Base-by-base conservation (phyloP, 2,888 invertebrate genomes). In the Pachliopta kotzebuea region DNA sequence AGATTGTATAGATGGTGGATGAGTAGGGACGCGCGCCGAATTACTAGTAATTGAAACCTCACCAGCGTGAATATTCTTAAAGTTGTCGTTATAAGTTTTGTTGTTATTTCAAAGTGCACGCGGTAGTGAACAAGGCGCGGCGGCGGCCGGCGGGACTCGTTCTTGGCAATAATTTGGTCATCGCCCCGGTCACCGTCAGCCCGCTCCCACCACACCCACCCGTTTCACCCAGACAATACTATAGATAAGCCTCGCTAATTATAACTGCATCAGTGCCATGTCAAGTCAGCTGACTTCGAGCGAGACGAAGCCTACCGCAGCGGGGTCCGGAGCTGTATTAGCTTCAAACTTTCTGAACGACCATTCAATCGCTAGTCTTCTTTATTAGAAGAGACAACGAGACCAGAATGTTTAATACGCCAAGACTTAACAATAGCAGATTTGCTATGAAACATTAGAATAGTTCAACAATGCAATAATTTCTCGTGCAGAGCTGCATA, bases 131-230 rank as follows among this genome's bases (percentile, higher is more conserved):
- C 74, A 76, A 77, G 74, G 74, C 64, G 76, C 72, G 72, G 70
- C 72, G 71, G 73, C 66, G 68, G 71, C 74, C 78, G 78, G 67
- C 78, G 84, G 82, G 84, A 84, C 85, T 80, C 78, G 86, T 84
- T 88, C 85, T 84, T 79, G 77, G 81, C 84, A 84, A 87, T 89
- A 86, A 86, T 82, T 85, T 88, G 89, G 89, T 86, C 88, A 89
- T 84, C 85, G 88, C 84, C 84, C 86, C 79, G 50, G 45, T 42
- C 58, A 50, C 23, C n/a, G 62, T 26, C 57, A 42, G 24, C 42
- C 57, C 53, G 50, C 37, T 42, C 53, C n/a, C 20, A 23, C 50
- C 4, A 37, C 50, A 37, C 56, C 56, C 50, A 23, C 45, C 42
- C 56, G 49, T 20, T 49, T 62, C 31, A 11, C 50, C 26, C 45